Evolutionary conservation across 2,888 invertebrate genomes (phyloP).

Genomic region (Pollenia griseotomentosa): DNA sequence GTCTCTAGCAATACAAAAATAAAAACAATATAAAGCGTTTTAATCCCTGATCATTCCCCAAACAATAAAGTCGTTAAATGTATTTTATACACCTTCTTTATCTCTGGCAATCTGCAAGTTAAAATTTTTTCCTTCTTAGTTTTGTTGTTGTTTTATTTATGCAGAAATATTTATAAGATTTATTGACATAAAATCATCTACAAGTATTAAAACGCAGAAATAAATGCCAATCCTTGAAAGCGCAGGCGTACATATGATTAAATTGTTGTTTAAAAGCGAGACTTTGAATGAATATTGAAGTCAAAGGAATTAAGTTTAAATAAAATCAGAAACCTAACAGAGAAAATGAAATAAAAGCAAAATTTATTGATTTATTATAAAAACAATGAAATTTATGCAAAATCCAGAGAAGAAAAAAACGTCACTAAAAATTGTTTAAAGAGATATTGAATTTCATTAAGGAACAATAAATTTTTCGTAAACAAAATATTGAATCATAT

Average conservation of each 20-base stretch:
- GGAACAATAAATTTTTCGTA: conserved; percentile 52
- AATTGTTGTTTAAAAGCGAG: conserved; percentile 34
- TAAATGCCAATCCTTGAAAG: conserved; percentile 70
- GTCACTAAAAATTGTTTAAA: conserved; percentile 27
- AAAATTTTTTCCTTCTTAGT: background rate
- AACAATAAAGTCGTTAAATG: conserved; percentile 72
- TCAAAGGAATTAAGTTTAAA: conserved; percentile 25
- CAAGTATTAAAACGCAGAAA: conserved; percentile 5
- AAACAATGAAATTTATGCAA: conserved; percentile 67
- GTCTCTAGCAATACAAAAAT: conserved; percentile 20
- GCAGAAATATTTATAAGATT: conserved; percentile 68
- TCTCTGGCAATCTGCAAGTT: conserved; percentile 52
- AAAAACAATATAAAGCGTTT: background rate
- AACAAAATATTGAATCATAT: conserved; percentile 32
- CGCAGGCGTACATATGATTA: conserved; percentile 73
- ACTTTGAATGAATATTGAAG: conserved; percentile 38
- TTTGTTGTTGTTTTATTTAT: conserved; percentile 39
- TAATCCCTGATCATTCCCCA: conserved; percentile 30
- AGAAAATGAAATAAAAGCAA: conserved; percentile 23
- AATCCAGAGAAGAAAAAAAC: conserved; percentile 7
- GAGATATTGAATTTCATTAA: conserved; percentile 68
- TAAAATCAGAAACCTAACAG: conserved; percentile 18
- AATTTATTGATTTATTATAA: conserved; percentile 69
- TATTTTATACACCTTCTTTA: conserved; percentile 67
- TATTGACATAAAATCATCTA: conserved; percentile 67